phyloP scores from a whole-genome alignment of 1,140 invertebrate genomes.

The Drosophila triauraria region DNA sequence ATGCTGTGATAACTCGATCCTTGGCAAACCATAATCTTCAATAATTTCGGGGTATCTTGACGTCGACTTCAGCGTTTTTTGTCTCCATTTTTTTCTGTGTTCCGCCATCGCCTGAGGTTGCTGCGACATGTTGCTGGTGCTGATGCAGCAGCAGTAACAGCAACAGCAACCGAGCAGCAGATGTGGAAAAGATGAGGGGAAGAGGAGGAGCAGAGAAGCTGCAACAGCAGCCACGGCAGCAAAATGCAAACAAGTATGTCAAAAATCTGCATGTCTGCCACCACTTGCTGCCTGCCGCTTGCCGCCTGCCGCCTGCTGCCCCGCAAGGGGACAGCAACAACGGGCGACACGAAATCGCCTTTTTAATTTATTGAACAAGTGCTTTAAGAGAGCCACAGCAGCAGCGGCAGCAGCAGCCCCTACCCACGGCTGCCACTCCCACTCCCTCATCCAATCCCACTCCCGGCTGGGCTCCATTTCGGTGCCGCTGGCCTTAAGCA shows the following conservation, averaged over 20 bases:
- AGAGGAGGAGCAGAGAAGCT: conserved; percentile 14
- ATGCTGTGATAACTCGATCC: no score
- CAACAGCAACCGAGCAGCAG: conserved; percentile 26
- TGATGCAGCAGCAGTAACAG: conserved; percentile 40
- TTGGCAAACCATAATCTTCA: no score
- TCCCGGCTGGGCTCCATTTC: conserved; percentile 31
- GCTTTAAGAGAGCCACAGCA: conserved; percentile 67
- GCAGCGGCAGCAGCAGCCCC: conserved; percentile 21
- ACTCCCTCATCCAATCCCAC: conserved; percentile 18
- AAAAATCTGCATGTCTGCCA: conserved; percentile 83
- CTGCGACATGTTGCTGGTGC: conserved; percentile 69
- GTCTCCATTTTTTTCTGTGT: conserved; percentile 24
- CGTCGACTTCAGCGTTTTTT: conserved; percentile 14
- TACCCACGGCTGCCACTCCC: conserved; percentile 50
- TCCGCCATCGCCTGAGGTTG: conserved; percentile 61
- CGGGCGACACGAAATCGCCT: conserved; percentile 76
- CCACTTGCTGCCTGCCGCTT: conserved; percentile 68
- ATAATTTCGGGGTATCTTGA: conserved; percentile 3
- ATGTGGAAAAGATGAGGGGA: conserved; percentile 16
- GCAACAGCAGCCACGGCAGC: conserved; percentile 68
- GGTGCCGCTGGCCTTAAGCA: conserved; percentile 63
- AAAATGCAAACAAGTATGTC: conserved; percentile 84
- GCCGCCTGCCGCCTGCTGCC: conserved; percentile 15
- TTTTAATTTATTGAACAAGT: conserved; percentile 84
- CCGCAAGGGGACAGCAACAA: conserved; percentile 48